Percentiles rank a stretch among this genome's conserved stretches.
Conservation (phyloP, 2,797 vertebrate species). For the Tinamus major region DNA sequence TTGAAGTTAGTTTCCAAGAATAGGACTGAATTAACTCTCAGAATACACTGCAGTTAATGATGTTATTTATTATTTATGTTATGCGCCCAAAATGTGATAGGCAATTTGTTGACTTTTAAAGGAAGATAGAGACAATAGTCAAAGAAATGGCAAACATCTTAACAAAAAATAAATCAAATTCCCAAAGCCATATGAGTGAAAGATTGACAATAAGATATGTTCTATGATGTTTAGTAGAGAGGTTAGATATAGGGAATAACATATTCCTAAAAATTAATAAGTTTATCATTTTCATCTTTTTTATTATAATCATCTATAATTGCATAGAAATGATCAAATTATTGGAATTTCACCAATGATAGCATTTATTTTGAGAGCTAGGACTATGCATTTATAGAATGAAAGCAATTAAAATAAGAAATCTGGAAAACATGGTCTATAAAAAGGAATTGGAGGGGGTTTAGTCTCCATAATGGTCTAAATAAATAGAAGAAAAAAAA, state of each 20-base stretch:
- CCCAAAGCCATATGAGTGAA: background rate
- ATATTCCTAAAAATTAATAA: background rate
- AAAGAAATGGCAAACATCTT: background rate
- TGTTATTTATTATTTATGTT: background rate
- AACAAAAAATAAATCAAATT: background rate
- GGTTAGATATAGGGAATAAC: background rate
- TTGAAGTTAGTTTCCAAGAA: background rate
- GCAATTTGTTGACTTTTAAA: background rate
- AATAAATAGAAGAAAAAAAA: accelerated
- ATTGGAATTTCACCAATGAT: background rate
- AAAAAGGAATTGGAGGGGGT: background rate
- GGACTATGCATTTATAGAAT: background rate
- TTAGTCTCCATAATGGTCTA: background rate
- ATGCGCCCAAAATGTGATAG: background rate
- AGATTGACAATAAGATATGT: background rate
- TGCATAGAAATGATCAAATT: background rate
- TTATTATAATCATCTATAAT: background rate
- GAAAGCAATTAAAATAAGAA: background rate
- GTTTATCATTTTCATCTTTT: background rate
- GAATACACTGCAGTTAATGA: background rate
- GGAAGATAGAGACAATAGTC: background rate
- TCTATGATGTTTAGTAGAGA: background rate
- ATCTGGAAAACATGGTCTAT: accelerated
- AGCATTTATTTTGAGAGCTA: background rate
- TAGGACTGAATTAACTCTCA: accelerated